Evolutionary conservation across 2,797 vertebrate species (phyloP).

Genomic region (Pyrocephalus nanus): DNA sequence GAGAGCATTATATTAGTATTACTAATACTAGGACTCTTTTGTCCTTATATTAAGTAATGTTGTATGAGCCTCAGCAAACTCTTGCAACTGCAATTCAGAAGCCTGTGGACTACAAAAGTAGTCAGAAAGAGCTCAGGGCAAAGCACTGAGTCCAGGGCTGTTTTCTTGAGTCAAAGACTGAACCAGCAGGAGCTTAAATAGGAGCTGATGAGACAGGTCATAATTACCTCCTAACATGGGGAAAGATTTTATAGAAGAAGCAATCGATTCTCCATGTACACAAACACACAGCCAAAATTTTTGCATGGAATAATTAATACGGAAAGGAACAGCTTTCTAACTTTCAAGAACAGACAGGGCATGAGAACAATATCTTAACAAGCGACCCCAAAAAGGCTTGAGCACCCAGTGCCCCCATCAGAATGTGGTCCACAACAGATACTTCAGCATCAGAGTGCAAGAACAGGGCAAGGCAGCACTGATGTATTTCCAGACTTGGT

Average conservation of each 20-base stretch:
- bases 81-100: not conserved
- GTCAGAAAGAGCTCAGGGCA: not conserved
- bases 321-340: not conserved
- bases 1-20: not conserved
- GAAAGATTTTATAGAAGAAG: not conserved
- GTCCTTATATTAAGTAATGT: not conserved
- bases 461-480: not conserved
- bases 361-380: not conserved
- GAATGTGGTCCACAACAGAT: not conserved
- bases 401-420: rapidly evolving
- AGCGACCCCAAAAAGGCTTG: not conserved
- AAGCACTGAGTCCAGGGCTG: not conserved
- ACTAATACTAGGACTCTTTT: not conserved
- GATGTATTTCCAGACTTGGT: rapidly evolving
- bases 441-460: not conserved
- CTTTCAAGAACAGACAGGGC: not conserved
- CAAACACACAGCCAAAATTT: not conserved
- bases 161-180: not conserved
- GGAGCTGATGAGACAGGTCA: not conserved
- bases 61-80: not conserved
- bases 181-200: not conserved
- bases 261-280: not conserved
- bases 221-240: not conserved
- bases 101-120: not conserved
- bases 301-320: not conserved